Evolutionary conservation across 1,140 invertebrate genomes (phyloP).

Genomic region (Leptoteleia sp.): DNA sequence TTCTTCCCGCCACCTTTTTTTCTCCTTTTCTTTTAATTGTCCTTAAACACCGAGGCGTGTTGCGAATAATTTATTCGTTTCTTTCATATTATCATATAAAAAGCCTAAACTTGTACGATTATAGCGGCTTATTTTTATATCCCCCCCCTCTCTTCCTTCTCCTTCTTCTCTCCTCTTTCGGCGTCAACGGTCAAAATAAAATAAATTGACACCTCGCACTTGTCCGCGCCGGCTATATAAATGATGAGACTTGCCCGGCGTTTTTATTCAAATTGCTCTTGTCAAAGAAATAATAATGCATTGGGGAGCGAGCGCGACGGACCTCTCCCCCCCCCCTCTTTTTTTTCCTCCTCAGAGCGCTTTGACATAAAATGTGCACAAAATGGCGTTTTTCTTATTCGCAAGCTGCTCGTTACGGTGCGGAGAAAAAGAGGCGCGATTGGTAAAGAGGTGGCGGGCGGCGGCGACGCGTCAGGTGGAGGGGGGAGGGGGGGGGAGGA

Average conservation of each 20-base stretch:
- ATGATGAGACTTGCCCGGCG: constrained; percentile 1
- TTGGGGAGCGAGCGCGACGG: too few species aligned
- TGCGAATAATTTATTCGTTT: constrained; percentile 61
- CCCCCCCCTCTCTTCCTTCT: constrained; percentile 28
- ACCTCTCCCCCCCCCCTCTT: too few species aligned
- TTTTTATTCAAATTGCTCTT: constrained; percentile 13
- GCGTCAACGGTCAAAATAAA: too few species aligned
- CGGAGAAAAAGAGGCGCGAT: constrained; percentile 13
- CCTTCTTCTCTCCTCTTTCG: too few species aligned
- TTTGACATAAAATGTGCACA: too few species aligned
- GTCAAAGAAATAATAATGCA: not conserved
- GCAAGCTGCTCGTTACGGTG: constrained; percentile 1
- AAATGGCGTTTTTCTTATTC: constrained; percentile 7
- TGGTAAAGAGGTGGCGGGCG: constrained; percentile 20
- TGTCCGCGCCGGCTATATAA: constrained; percentile 2
- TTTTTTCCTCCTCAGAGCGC: too few species aligned
- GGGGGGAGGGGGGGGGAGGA: too few species aligned
- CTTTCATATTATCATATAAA: constrained; percentile 63
- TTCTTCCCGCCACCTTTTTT: too few species aligned
- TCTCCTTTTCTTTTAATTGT: constrained; percentile 66
- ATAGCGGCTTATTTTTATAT: constrained; percentile 52
- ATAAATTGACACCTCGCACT: constrained; percentile 15
- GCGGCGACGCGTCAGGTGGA: too few species aligned
- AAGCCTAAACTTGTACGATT: constrained; percentile 61
- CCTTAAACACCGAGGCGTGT: constrained; percentile 57